Conservation (phyloP, 2,888 invertebrate genomes). For the Leptinotarsa haldemani region DNA sequence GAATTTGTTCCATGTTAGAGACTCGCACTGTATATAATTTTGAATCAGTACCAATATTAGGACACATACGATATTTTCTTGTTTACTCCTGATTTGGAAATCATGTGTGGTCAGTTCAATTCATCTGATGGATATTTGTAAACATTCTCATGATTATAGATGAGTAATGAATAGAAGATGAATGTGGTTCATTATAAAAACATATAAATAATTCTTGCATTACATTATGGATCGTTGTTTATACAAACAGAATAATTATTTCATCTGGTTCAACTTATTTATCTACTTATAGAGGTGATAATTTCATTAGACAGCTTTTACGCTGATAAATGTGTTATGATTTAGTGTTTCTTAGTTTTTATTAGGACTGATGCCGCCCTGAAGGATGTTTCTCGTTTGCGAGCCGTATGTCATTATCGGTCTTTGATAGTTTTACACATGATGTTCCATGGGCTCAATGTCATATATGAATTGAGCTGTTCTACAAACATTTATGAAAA, state of each 20-base stretch:
- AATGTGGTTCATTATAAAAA: conserved; percentile 24
- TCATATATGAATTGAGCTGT: no score
- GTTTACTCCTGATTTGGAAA: no score
- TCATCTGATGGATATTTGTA: background rate
- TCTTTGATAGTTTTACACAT: background rate
- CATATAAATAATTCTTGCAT: conserved; percentile 22
- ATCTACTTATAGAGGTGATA: conserved; percentile 24
- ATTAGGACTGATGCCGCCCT: background rate
- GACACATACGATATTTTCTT: no score
- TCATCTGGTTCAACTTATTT: conserved; percentile 25
- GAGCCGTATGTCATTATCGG: background rate
- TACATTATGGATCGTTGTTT: conserved; percentile 25
- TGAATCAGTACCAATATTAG: no score
- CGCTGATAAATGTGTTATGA: conserved; percentile 10
- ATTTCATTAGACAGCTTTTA: conserved; percentile 24
- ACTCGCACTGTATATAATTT: no score
- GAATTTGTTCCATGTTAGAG: no score
- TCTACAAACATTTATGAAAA: no score
- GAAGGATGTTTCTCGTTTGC: background rate
- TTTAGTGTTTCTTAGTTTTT: background rate
- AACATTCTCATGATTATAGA: background rate
- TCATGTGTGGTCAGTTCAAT: background rate
- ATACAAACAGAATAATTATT: conserved; percentile 32
- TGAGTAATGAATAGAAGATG: conserved; percentile 20
- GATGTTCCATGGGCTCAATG: conserved; percentile 5